Percentiles rank a stretch among this genome's conserved stretches.
phyloP scores from a whole-genome alignment of 2,113 vertebrate species.

The Cryptomyrus ogoouensis region DNA sequence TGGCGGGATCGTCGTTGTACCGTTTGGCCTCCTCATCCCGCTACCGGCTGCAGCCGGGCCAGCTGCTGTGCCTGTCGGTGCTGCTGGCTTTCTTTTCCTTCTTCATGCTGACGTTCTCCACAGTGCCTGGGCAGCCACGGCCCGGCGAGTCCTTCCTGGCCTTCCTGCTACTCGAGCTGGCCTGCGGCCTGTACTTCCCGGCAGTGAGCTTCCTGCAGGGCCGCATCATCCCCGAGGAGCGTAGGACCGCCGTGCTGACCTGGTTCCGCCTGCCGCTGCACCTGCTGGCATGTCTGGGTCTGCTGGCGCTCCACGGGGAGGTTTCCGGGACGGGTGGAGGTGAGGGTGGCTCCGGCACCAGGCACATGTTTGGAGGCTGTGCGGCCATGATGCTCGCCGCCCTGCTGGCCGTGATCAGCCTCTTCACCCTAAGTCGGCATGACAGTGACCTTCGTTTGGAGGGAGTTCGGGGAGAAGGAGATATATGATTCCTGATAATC shows the following conservation, averaged over 20 bases:
- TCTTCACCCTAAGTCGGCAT: slow-evolving; percentile 75
- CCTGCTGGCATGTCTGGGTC: slow-evolving; percentile 77
- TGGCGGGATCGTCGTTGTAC: slow-evolving; percentile 77
- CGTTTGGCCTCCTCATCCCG: slow-evolving; percentile 73
- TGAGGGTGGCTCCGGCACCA: slow-evolving; percentile 72
- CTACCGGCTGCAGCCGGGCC: slow-evolving; percentile 79
- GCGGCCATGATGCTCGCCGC: slow-evolving; percentile 76
- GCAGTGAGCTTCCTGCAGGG: slow-evolving; percentile 82
- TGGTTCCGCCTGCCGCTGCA: slow-evolving; percentile 86
- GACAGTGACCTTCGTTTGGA: slow-evolving; percentile 73
- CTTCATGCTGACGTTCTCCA: slow-evolving; percentile 88
- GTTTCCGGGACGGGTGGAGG: slow-evolving; percentile 72
- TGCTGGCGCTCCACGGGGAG: slow-evolving; percentile 79
- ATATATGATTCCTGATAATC: slow-evolving; percentile 37
- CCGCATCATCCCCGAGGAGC: slow-evolving; percentile 78
- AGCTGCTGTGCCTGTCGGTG: slow-evolving; percentile 77
- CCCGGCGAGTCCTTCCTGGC: slow-evolving; percentile 81
- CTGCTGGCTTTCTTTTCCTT: slow-evolving; percentile 84
- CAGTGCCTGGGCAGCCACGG: slow-evolving; percentile 72
- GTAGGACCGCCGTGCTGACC: slow-evolving; percentile 69
- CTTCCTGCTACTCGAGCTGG: slow-evolving; percentile 82
- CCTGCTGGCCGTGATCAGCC: slow-evolving; percentile 74
- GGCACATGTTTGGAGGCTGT: slow-evolving; percentile 83
- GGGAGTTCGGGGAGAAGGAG: slow-evolving; percentile 54
- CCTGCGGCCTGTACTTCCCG: slow-evolving; percentile 86